A percentile compares a stretch with the other conserved stretches of the same genome.
Conservation (phyloP, 2,797 vertebrate genomes). For the Syngnathus acus region DNA sequence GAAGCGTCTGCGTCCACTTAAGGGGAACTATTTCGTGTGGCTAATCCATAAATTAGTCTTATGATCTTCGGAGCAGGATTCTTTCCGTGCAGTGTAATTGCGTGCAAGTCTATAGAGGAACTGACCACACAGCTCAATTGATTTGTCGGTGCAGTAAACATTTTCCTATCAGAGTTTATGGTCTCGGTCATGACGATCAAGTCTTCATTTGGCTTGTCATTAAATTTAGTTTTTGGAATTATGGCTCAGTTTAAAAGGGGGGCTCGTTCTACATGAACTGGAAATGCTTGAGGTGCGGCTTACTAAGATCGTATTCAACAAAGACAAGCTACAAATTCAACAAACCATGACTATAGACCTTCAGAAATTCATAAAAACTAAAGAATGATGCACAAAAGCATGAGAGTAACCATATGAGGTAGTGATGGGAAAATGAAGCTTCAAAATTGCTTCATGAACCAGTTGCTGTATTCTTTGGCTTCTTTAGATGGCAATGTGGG, state of each 20-base stretch:
- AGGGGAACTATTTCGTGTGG: background rate
- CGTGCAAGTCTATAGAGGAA: background rate
- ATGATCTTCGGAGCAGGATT: background rate
- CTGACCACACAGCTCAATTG: slow-evolving; percentile 2
- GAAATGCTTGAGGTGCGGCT: background rate
- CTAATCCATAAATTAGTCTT: background rate
- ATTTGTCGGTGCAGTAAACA: slow-evolving; percentile 8
- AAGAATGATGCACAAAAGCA: no score
- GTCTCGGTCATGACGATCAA: slow-evolving; percentile 4
- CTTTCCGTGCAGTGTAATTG: background rate
- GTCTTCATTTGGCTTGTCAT: background rate
- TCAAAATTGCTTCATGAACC: no score
- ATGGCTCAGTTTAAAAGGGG: background rate
- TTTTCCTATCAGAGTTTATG: slow-evolving; percentile 6
- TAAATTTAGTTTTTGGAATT: background rate
- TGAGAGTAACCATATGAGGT: no score
- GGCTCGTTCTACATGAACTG: background rate
- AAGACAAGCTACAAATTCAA: no score
- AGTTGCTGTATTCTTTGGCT: no score
- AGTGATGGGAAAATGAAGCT: no score
- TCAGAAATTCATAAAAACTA: background rate
- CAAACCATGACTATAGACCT: no score
- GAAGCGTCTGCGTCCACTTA: background rate
- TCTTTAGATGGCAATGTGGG: no score
- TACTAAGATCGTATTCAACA: no score